Base-by-base conservation (phyloP, 92 coral and sea anemone species). In the Siderastrea radians region DNA sequence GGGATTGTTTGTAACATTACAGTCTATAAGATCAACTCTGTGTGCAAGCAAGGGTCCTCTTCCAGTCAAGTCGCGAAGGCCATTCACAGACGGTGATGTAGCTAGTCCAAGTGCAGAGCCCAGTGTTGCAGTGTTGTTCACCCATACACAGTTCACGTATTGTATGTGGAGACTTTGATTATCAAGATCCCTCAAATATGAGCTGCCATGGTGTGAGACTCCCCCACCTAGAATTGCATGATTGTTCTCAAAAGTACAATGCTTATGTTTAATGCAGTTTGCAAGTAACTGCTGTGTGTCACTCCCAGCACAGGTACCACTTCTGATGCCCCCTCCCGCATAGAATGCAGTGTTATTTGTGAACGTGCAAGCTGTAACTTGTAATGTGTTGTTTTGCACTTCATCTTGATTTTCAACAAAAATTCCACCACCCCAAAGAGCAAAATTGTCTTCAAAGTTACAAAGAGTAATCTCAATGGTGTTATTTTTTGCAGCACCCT, bases 41-140 rank as follows among this genome's bases (percentile, higher is more conserved):
- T 93, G 86, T 10, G 84, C 79, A 8, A 92, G 83, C 55, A 84
- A 53, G 11, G 93, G 87, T 55, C 84, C 87, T 3, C 74, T 76
- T 60, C 84, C 61, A 5, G 72, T 44, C 57, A 86, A 74, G 19
- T 89, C 79, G 9, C 87, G 47, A 4, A 81, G 79, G 8, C 91
- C 87, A 50, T 82, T 68, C 1, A 89, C 26, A 7, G 84, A 38
- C 1, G 84, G 63, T 1, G 49, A 26, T 1, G 93, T 73, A 49
- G 96, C 91, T 11, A 93, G 87, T 26, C 95, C 97, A 67, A 95
- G 77, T 16, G 98, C 98, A 73, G 99, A 90, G 19, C 99, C 99
- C 79, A 97, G 55, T n/a, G 98, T 92, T 44, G 97, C 99, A 53
- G 75, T 74, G 85, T 97, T 97, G 53, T 81, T 66, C 53, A 49